Base-by-base conservation (phyloP, 2,797 vertebrate genomes). In the Antennarius maculatus region DNA sequence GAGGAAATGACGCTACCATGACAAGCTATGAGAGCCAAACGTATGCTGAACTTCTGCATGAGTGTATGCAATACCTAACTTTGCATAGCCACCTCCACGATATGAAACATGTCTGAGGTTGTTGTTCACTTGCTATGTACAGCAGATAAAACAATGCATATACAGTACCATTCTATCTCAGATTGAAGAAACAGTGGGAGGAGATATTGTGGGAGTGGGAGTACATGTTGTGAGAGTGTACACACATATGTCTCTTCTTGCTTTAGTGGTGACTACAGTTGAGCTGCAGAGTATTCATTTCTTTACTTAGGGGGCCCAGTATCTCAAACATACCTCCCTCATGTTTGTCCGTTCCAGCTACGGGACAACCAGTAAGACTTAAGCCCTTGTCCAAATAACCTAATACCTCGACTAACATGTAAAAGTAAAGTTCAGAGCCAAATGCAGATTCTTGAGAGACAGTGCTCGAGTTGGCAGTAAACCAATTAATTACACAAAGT, bases 381-480 rank as follows among this genome's bases (percentile, higher is more conserved):
- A 83, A 90, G 88, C 88, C 79, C 74, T 80, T 85, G 76, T 85
- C 72, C 72, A 91, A 92, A 92, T 89, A 92, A 84, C 85, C 87
- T 87, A 88, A 91, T 89, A 86, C 86, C 84, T 89, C 76, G 76
- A 71, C 86, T 62, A 84, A 89, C 86, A 89, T 82, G 76, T 87
- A 84, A 86, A 90, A 91, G 84, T 87, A 91, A 90, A 91, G 90
- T 91, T 91, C 89, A 91, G 69, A 82, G 85, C 75, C 79, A 76
- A 76, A 88, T 74, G 76, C 71, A 82, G 74, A 91, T 91, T 92
- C 88, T 88, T 82, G 76, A 74, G 79, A 66, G 66, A 83, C 64
- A 57, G 49, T 23, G 64, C 71, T 66, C 50, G 82, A 79, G 77
- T 77, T 80, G 84, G 85, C 80, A 81, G 80, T 85, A 82, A 89